Evolutionary conservation across 2,888 invertebrate genomes (phyloP), one percentile per base, ranked within the genome.

Genomic region (Nematopogon swammerdamellus): DNA sequence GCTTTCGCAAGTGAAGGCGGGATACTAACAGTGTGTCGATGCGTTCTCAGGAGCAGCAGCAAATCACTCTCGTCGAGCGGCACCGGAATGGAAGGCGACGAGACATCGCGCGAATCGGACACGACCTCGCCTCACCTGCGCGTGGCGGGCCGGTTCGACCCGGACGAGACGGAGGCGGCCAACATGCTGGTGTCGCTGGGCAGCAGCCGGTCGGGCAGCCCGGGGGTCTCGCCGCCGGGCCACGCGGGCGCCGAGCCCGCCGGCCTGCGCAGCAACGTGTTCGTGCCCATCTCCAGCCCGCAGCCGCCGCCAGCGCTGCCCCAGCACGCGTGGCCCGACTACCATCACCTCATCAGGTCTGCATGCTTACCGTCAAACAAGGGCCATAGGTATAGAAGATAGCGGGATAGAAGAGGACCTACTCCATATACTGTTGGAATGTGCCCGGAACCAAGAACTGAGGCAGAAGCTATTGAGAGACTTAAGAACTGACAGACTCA

Each of bases 81-180:
- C 18, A 80, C 80, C 0, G 79, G 79, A 29, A 74, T 87, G 48
- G 89, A 89, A 60, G 94, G 95, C 56, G 93, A 95, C 65, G 94
- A 95, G 63, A 92, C 91, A 19, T 94, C 93, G 10, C 84, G 94
- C 54, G 95, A 95, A 69, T 92, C 92, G 0, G 93, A 94, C 72
- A 94, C 88, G 14, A 80, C 85, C 45, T 92, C 93, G n/a, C 91
- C 90, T 64, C 91, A 88, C 69, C 84, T 82, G 57, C 83, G 92
- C 58, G 87, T 91, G 61, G 82, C 92, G 36, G 91, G 92, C 2
- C 82, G 91, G 51, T 94, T 93, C 70, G 95, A 95, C 72, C 92
- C 91, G 58, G 95, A 97, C 63, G 97, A 97, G 76, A 95, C 94
- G 1, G 97, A 97, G 75, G 97, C 95, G 53, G 97, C 97, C 46